These are phyloP conservation scores for Pachymerium ferrugineum DNA, from an alignment of 2,888 invertebrate genomes.

Conservation along the genomic window DNA sequence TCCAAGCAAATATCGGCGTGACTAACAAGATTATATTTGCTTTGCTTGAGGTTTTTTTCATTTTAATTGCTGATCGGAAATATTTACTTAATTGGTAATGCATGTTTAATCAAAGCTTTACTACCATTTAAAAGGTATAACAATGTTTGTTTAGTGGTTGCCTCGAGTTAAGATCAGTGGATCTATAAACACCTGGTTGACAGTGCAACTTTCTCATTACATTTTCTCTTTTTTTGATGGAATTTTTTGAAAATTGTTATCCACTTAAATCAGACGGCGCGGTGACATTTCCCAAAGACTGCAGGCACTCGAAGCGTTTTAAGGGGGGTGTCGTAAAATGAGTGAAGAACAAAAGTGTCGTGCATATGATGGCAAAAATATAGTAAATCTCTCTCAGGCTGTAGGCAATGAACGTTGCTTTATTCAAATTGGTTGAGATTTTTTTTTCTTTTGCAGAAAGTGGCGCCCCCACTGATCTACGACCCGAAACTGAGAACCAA, in stretches of 20 bases:
- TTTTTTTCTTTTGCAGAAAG: conserved; percentile 12
- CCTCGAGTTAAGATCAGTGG: background rate
- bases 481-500: conserved; percentile 11
- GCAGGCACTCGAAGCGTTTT: conserved; percentile 18
- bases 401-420: conserved; percentile 16
- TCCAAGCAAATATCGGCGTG: background rate
- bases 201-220: conserved; percentile 7
- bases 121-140: too few species aligned
- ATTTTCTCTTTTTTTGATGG: conserved; percentile 3
- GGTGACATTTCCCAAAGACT: too few species aligned
- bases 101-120: too few species aligned
- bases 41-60: too few species aligned
- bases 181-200: background rate
- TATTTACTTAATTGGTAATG: too few species aligned
- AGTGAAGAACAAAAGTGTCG: conserved; percentile 14
- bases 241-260: conserved; percentile 19
- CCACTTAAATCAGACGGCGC: conserved; percentile 22
- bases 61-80: too few species aligned
- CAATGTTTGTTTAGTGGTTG: background rate
- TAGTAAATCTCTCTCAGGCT: conserved; percentile 12
- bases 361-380: conserved; percentile 19
- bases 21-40: too few species aligned
- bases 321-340: background rate
- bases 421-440: conserved; percentile 10
- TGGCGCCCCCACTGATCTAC: conserved; percentile 23